Evolutionary conservation across 2,113 vertebrate genomes (phyloP).

Genomic region (Girardinichthys multiradiatus): DNA sequence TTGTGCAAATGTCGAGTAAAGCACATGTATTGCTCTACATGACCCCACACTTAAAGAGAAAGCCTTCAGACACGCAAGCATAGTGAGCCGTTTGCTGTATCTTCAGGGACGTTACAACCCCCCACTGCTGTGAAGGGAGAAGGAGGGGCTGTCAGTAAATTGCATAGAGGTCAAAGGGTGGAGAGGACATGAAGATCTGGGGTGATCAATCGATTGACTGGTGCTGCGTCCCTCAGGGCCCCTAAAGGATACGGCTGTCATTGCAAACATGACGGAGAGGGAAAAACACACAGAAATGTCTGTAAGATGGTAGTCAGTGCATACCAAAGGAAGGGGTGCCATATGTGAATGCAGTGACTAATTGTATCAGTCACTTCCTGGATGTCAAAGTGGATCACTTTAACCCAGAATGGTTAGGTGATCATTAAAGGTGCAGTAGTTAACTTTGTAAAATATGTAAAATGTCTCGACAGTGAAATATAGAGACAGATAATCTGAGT

Average conservation of each 20-base stretch:
- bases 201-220: conserved; percentile 50
- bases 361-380: neutral
- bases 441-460: too few relatives aligned
- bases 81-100: conserved; percentile 19
- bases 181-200: conserved; percentile 33
- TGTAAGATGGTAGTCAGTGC: conserved; percentile 14
- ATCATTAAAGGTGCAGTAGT: too few relatives aligned
- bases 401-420: too few relatives aligned
- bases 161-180: conserved; percentile 53
- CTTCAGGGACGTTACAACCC: conserved; percentile 8
- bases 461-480: too few relatives aligned
- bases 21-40: neutral
- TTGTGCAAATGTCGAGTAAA: conserved; percentile 16
- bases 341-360: conserved; percentile 31
- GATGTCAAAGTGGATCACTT: too few relatives aligned
- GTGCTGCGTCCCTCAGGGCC: conserved; percentile 23
- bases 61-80: conserved; percentile 25
- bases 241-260: conserved; percentile 41
- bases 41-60: conserved; percentile 14
- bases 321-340: conserved; percentile 28
- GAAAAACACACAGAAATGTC: conserved; percentile 28
- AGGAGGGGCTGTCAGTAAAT: conserved; percentile 50
- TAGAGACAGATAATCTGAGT: too few relatives aligned
- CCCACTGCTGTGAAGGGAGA: conserved; percentile 21
- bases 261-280: conserved; percentile 39